Base-by-base conservation (phyloP, 2,797 vertebrate genomes). In the Acropternis orthonyx region DNA sequence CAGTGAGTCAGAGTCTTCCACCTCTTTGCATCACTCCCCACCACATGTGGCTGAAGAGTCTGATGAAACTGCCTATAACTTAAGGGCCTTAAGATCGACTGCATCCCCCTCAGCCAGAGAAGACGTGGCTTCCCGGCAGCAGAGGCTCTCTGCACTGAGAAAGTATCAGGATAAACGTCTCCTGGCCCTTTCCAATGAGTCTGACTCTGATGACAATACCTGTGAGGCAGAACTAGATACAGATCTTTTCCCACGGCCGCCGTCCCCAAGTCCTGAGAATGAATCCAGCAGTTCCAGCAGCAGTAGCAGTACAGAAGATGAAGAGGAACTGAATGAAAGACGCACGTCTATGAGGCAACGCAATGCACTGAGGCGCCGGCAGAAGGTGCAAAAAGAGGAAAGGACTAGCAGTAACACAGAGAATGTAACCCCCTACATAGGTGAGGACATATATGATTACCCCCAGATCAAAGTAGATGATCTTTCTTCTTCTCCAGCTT, bases 191-290 rank as follows among this genome's bases (percentile, higher is more conserved):
- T 98, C 98, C 44, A 99, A 99, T n/a, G 99, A 99, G 89, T 99
- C 99, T 43, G 98, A 98, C 88, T 99, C 99, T 0, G 99, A 99
- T 95, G 99, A 99, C n/a, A 99, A 99, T 6, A 98, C 98, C 66
- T 98, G 97, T 59, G 98, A 98, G 78, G 97, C 98, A 18, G 98
- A 98, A 46, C 98, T 99, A 69, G 99, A 99, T 96, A 98, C 98
- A 2, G 99, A 99, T 95, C 99, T 99, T 12, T 99, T 99, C 96
- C 99, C 99, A 27, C 98, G 99, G 21, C 99, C 99, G 1, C 98
- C 98, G 11, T 99, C 99, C 3, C 99, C 99, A 0, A 99, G 99
- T 95, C 99, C 99, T 1, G 98, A 98, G 44, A 98, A 98, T 9
- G 98, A 98, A 28, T 99, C 98, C 22, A 98, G 99, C 87, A 99